Conservation (phyloP, 2,113 vertebrate species). For the Myotis davidii region DNA sequence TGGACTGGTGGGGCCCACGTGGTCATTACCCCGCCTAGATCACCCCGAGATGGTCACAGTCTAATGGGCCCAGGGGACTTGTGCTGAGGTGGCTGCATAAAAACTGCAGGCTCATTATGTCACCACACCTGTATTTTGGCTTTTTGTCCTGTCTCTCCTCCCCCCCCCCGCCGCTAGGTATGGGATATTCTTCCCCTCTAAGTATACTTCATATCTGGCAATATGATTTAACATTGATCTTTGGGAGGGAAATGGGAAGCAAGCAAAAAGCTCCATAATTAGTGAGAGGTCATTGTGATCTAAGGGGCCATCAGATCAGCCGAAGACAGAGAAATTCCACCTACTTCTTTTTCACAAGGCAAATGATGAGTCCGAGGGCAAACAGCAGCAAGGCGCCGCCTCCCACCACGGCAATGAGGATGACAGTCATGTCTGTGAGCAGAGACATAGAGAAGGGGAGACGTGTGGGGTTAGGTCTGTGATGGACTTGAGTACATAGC, state of each 20-base stretch:
- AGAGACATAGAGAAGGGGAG: constrained; percentile 63
- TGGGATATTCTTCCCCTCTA: not conserved
- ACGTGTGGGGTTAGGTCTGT: rapidly evolving
- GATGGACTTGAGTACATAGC: not conserved
- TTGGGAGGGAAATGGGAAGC: not conserved
- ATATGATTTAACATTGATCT: not conserved
- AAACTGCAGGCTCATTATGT: not conserved
- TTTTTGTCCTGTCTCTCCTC: not conserved
- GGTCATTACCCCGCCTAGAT: not conserved
- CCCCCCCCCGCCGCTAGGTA: not conserved
- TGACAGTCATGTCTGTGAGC: constrained; percentile 83
- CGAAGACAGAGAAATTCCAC: constrained; percentile 70
- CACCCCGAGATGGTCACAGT: rapidly evolving
- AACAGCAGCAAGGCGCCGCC: constrained; percentile 81
- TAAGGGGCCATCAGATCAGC: not conserved
- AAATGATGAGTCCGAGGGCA: constrained; percentile 83
- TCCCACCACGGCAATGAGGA: constrained; percentile 84
- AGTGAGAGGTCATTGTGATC: not conserved
- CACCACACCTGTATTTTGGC: rapidly evolving
- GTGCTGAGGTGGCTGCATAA: not conserved
- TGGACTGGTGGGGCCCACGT: rapidly evolving
- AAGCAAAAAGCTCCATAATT: not conserved
- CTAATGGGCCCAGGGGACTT: not conserved
- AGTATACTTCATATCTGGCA: not conserved
- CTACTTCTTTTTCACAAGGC: constrained; percentile 88